phyloP scores from a whole-genome alignment of 2,888 invertebrate genomes.

The Leptura quadrifasciata region DNA sequence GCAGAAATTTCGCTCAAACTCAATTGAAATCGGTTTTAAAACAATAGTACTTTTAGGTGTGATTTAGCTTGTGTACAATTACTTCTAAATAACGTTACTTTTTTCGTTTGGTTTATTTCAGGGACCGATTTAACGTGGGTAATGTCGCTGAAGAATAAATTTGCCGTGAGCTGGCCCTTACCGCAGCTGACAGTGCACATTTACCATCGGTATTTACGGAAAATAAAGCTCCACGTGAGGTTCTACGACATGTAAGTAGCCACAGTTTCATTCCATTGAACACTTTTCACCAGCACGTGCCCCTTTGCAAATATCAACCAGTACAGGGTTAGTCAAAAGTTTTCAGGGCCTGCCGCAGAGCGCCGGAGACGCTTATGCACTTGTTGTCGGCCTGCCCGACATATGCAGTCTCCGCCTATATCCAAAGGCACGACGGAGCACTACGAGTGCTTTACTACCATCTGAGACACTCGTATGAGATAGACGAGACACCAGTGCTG shows the following conservation, averaged over 20 bases:
- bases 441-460: too few species aligned
- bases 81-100: constrained; percentile 2
- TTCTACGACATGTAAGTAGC: background rate
- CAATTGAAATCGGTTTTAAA: background rate
- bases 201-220: constrained; percentile 7
- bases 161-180: background rate
- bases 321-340: too few species aligned
- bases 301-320: too few species aligned
- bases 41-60: background rate
- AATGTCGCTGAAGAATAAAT: constrained; percentile 19
- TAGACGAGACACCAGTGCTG: too few species aligned
- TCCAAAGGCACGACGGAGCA: too few species aligned
- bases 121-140: background rate
- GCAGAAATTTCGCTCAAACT: background rate
- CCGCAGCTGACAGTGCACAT: constrained; percentile 3
- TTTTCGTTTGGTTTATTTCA: background rate
- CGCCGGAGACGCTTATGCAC: too few species aligned
- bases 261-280: constrained; percentile 4
- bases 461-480: too few species aligned
- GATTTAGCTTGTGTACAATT: background rate
- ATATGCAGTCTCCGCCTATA: too few species aligned
- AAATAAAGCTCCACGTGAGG: background rate
- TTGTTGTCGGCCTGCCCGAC: too few species aligned
- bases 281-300: too few species aligned
- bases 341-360: too few species aligned